These are phyloP conservation scores for Adoxophyes honmai DNA, from an alignment of 1,140 invertebrate genomes.

Conservation along the genomic window DNA sequence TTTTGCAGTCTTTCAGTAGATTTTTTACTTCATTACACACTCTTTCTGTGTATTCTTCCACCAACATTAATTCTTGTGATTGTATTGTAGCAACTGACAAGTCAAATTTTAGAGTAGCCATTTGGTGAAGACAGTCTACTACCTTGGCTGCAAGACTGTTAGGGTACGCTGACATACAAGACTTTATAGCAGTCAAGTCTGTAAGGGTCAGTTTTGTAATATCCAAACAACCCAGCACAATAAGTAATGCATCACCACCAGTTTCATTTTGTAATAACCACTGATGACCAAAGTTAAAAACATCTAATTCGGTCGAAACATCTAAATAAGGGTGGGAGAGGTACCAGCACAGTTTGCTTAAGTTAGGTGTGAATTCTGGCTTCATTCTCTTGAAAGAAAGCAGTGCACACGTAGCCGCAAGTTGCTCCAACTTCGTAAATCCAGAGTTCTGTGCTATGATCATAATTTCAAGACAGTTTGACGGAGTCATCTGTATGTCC, in stretches of 20 bases:
- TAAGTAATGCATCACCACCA: conserved; percentile 47
- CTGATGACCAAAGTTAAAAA: conserved; percentile 59
- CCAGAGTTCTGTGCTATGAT: conserved; percentile 46
- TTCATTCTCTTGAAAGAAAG: conserved; percentile 57
- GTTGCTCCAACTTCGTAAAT: conserved; percentile 43
- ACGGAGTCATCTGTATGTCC: conserved; percentile 38
- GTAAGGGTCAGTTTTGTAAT: conserved; percentile 33
- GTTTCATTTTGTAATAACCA: conserved; percentile 49
- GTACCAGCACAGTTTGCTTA: conserved; percentile 59
- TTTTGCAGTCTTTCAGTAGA: conserved; percentile 42
- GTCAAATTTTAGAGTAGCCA: conserved; percentile 24
- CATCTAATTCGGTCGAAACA: conserved; percentile 45
- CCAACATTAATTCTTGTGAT: conserved; percentile 30
- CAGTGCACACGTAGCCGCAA: conserved; percentile 43
- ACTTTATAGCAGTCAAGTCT: conserved; percentile 43
- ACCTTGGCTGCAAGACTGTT: conserved; percentile 54
- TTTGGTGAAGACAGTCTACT: conserved; percentile 41
- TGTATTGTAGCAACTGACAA: conserved; percentile 25
- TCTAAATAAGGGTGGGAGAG: conserved; percentile 60
- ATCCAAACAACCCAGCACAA: conserved; percentile 58
- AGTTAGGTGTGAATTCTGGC: conserved; percentile 40
- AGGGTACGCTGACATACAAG: conserved; percentile 32
- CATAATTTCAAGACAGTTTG: conserved; percentile 55
- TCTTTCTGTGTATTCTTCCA: conserved; percentile 49
- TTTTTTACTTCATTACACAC: conserved; percentile 51